Conservation (phyloP, 2,797 vertebrate species). For the Lacerta viridis region DNA sequence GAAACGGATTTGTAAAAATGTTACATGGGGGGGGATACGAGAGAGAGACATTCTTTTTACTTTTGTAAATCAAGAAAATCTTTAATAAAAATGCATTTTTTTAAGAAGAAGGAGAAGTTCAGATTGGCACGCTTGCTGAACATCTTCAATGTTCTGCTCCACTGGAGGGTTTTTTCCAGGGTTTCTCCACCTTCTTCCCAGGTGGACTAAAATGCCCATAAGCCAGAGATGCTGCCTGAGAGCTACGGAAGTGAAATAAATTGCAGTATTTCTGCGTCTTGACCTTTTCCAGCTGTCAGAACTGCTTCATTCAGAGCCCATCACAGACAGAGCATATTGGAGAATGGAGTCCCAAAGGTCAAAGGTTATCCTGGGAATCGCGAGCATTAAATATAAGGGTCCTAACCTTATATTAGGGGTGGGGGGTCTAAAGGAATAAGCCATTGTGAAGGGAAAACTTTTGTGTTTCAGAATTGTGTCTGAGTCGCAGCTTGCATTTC, state of each 20-base stretch:
- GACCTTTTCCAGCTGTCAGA: constrained; percentile 69
- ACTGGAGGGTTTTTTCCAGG: background rate
- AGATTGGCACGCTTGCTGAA: background rate
- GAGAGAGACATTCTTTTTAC: too few relatives aligned
- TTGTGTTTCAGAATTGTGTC: background rate
- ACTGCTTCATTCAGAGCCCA: constrained; percentile 46
- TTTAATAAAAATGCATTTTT: too few relatives aligned
- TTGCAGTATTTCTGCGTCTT: constrained; percentile 37
- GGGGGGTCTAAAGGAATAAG: constrained; percentile 27
- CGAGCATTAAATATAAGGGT: background rate
- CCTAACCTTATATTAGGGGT: too few relatives aligned
- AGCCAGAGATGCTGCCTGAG: constrained; percentile 46
- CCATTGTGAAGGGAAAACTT: background rate
- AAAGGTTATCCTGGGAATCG: constrained; percentile 54
- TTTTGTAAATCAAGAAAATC: too few relatives aligned
- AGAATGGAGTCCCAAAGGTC: constrained; percentile 27
- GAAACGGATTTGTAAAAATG: too few relatives aligned
- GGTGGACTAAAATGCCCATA: background rate
- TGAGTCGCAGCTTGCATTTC: background rate
- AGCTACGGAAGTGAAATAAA: constrained; percentile 46
- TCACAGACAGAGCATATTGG: constrained; percentile 29
- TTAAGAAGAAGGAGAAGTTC: background rate
- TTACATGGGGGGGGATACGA: too few relatives aligned
- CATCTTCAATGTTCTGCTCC: fast-evolving
- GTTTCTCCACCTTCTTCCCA: background rate